These are phyloP conservation scores for Elysia crispata DNA, from an alignment of 2,888 invertebrate genomes.

Conservation along the genomic window DNA sequence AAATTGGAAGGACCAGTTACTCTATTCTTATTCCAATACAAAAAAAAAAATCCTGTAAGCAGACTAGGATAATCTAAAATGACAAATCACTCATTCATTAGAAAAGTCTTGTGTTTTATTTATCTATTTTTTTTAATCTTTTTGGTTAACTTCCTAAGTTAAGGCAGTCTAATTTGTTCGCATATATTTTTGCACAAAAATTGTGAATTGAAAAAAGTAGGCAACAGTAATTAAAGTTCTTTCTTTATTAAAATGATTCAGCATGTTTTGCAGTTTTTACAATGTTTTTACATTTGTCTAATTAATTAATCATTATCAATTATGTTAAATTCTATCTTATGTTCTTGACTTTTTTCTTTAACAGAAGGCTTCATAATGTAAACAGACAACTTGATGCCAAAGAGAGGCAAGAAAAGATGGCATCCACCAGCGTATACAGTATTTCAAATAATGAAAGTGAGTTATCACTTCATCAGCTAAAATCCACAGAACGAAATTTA, in stretches of 20 bases:
- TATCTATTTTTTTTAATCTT: no score
- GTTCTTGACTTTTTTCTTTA: neutral
- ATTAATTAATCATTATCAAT: no score
- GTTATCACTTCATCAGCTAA: neutral
- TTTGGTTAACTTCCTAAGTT: no score
- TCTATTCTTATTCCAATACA: neutral
- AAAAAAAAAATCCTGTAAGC: neutral
- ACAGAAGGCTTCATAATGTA: conserved; percentile 35
- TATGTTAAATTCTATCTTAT: neutral
- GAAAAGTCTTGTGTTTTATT: no score
- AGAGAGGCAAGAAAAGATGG: conserved; percentile 43
- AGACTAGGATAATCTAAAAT: neutral
- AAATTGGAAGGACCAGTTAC: neutral
- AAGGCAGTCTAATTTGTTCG: no score
- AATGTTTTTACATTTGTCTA: no score
- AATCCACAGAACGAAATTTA: no score
- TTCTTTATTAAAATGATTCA: no score
- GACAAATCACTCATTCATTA: neutral
- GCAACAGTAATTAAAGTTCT: no score
- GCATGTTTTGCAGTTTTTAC: no score
- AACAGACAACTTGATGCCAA: conserved; percentile 43
- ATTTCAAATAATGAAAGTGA: conserved; percentile 42
- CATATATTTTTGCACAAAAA: no score
- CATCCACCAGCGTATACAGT: neutral
- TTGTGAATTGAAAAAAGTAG: no score